phyloP scores from a whole-genome alignment of 1,140 invertebrate species.

The Vanessa atalanta region DNA sequence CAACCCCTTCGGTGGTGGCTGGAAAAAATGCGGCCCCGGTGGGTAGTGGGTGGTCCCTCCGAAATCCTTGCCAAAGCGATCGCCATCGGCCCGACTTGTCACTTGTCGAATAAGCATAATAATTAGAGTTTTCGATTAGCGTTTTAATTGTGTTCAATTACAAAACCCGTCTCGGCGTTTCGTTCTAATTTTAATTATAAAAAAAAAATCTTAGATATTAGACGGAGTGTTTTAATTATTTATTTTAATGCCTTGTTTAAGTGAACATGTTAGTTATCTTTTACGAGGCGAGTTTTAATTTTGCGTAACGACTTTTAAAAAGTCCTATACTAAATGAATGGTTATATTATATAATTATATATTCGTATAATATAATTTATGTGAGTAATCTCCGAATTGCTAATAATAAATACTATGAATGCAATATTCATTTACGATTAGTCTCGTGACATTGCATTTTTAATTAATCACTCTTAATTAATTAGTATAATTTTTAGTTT shows the following conservation, averaged over 20 bases:
- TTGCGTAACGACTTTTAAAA: background rate
- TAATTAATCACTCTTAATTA: conserved; percentile 31
- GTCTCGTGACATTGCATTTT: conserved; percentile 31
- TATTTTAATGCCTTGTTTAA: conserved; percentile 1
- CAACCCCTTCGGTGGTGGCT: conserved; percentile 79
- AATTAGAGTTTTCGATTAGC: conserved; percentile 77
- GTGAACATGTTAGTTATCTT: background rate
- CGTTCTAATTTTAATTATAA: conserved; percentile 23
- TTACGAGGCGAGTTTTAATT: background rate
- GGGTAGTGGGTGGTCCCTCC: conserved; percentile 65
- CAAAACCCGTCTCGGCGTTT: conserved; percentile 7
- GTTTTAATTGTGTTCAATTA: conserved; percentile 53
- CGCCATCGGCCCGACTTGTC: conserved; percentile 74
- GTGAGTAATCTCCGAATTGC: background rate
- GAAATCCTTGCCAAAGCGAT: conserved; percentile 79
- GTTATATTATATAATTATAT: background rate
- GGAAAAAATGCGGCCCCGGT: conserved; percentile 71
- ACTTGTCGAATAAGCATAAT: conserved; percentile 79
- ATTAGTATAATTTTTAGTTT: conserved; percentile 31
- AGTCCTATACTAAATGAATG: background rate
- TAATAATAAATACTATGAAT: background rate
- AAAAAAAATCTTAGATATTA: conserved; percentile 2
- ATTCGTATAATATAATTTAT: too few relatives aligned
- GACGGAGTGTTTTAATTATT: conserved; percentile 3
- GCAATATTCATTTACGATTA: conserved; percentile 38